Base-by-base conservation (phyloP, 1,140 invertebrate genomes). In the Dendroctonus ponderosae region DNA sequence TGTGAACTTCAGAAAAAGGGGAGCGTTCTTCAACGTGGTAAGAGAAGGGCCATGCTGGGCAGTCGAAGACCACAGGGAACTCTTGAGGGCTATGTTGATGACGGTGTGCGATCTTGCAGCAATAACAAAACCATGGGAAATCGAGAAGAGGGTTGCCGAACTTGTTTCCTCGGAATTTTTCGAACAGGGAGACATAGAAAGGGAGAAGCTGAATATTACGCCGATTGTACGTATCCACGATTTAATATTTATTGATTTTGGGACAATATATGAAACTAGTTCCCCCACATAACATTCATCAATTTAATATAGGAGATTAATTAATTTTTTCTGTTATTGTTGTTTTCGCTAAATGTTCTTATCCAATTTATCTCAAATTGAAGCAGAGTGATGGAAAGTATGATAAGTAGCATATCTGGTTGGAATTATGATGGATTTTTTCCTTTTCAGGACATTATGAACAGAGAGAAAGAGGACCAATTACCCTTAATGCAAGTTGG, bases 141-240 rank as follows among this genome's bases (percentile, higher is more conserved):
- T 96, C 60, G 95, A 98, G 79, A 90, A 93, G 72, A 85, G 91
- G 57, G 91, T 96, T 5, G 95, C 95, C 4, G 92, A 95, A 73
- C 82, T 97, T 51, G 94, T 98, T 11, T 93, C 93, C 46, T 91
- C 90, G 67, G 95, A 98, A 81, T 98, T 98, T 83, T 98, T 97
- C 81, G 88, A 96, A 70, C 95, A 97, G 80, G 95, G 96, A 38
- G 95, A 97, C 77, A 88, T 95, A 70, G 93, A 96, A 81, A 85
- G 91, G 71, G 85, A 90, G 75, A 87, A 93, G 80, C 81, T 96
- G 15, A 91, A 93, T 60, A 87, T 94, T 57, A 90, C 90, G 65
- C 93, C 93, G 14, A 93, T 93, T 77, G 92, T 94, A 82, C 86
- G 86, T 84, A 54, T 7, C 3, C 26, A 11, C 12, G 42, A 59